Evolutionary conservation across 2,797 vertebrate species (phyloP), one percentile per base, ranked within the genome.

Genomic region (Cryptoprocta ferox): DNA sequence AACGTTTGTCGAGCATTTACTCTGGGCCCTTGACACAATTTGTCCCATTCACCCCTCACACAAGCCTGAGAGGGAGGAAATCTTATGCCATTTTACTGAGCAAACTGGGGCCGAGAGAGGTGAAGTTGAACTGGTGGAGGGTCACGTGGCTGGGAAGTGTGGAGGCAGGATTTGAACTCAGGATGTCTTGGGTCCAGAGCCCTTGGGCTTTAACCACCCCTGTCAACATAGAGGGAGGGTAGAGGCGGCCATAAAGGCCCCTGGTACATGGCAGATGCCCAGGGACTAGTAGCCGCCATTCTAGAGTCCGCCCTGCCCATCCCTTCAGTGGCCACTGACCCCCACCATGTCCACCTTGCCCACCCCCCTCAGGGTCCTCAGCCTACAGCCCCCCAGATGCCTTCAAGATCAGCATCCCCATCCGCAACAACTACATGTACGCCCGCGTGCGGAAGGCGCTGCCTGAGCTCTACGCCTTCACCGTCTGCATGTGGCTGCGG

Each of bases 341-440:
- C 48, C 71, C 11, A 28, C 5, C 2, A n/a, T 78, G 73, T 89
- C 89, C 4, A 24, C 96, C 70, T 98, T 73, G 18, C 21, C 16
- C 14, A 14, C 15, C 50, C 65, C 18, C 2, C 35, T 0, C 78
- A 99, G 99, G 98, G 95, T 97, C 98, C 0, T 97, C 98, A 0
- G 97, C 97, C 92, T 99, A 98, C 95, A 98, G 56, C 61, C 98
- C 98, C 70, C 98, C 99, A 0, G 99, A 99, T 2, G 99, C 99
- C 97, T 99, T 99, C 99, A 99, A 99, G 90, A 98, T 99, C 94
- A 99, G 99, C 88, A 99, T 99, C 98, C 99, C 99, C 0, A 98
- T 99, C 45, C 99, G 99, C 92, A 99, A 99, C 75, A 99, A 99
- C 98, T 99, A 99, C 98, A 99, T 99, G 99, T 99, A 99, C 0